A percentile compares a stretch with the other conserved stretches of the same genome.
phyloP scores from a whole-genome alignment of 2,888 invertebrate genomes.

The Tetheella fluctuosa region DNA sequence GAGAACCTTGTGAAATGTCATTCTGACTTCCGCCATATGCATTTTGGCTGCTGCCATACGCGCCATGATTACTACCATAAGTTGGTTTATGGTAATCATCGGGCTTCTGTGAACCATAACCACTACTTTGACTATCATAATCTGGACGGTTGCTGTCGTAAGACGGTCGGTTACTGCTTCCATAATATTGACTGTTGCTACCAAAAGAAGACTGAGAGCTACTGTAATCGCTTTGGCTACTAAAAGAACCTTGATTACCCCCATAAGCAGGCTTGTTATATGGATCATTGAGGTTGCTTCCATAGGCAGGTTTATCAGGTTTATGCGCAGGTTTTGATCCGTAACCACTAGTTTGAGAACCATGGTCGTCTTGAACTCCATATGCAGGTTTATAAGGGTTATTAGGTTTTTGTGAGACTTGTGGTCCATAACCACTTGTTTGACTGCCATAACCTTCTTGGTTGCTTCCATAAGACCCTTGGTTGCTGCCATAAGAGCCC shows the following conservation, averaged over 20 bases:
- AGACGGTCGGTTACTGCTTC: conserved; percentile 21
- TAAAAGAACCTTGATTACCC: conserved; percentile 17
- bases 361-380: conserved; percentile 22
- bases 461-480: conserved; percentile 17
- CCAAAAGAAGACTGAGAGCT: conserved; percentile 2
- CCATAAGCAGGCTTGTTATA: not conserved
- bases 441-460: conserved; percentile 23
- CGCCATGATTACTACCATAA: conserved; percentile 15
- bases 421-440: conserved; percentile 12
- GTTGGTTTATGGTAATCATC: conserved; percentile 29
- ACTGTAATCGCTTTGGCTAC: conserved; percentile 14
- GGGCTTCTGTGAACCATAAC: conserved; percentile 25
- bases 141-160: conserved; percentile 21
- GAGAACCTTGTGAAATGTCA: conserved; percentile 15
- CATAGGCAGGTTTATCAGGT: conserved; percentile 25
- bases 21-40: conserved; percentile 10
- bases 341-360: conserved; percentile 13
- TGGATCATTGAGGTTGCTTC: not conserved
- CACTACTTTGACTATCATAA: conserved; percentile 16
- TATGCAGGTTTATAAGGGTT: conserved; percentile 23
- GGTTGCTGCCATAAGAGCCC: conserved; percentile 18
- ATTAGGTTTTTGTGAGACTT: conserved; percentile 22
- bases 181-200: conserved; percentile 17
- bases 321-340: conserved; percentile 18
- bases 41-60: conserved; percentile 6